A percentile compares a stretch with the other conserved stretches of the same genome.
Conservation (phyloP, 2,113 vertebrate species). For the Thalassoma bifasciatum region DNA sequence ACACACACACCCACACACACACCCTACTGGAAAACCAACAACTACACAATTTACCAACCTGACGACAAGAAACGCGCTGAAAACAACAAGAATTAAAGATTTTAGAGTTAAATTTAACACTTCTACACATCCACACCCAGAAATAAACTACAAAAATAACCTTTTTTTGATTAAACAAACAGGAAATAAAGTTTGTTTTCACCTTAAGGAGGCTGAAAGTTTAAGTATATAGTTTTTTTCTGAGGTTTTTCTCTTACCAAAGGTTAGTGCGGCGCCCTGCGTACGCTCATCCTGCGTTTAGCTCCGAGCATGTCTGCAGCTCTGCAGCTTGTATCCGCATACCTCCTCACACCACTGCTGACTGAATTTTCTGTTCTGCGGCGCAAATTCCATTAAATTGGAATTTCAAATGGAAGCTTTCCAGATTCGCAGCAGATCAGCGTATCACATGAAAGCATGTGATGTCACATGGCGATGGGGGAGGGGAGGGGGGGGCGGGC, state of each 20-base stretch:
- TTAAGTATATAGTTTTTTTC: no score
- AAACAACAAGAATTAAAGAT: no score
- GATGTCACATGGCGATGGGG: constrained; percentile 85
- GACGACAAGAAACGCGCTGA: no score
- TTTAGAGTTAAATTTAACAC: no score
- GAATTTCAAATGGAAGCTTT: constrained; percentile 83
- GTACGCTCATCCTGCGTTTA: constrained; percentile 56
- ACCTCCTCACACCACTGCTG: constrained; percentile 68
- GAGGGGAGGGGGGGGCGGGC: constrained; percentile 65
- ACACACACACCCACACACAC: no score
- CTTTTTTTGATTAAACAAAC: no score
- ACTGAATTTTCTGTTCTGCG: constrained; percentile 78
- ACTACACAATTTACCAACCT: no score
- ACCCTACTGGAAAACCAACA: no score
- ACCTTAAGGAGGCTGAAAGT: no score
- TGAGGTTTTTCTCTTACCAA: constrained; percentile 56
- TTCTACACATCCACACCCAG: no score
- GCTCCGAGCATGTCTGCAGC: constrained; percentile 46
- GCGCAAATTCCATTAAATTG: constrained; percentile 83
- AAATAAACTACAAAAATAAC: no score
- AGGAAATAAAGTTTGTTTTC: no score
- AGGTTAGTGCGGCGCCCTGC: constrained; percentile 41
- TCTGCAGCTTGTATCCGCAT: constrained; percentile 61
- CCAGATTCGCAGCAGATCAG: constrained; percentile 81
- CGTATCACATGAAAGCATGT: constrained; percentile 88